Base-by-base conservation (phyloP, 2,888 invertebrate species). In the Aquatica leii region DNA sequence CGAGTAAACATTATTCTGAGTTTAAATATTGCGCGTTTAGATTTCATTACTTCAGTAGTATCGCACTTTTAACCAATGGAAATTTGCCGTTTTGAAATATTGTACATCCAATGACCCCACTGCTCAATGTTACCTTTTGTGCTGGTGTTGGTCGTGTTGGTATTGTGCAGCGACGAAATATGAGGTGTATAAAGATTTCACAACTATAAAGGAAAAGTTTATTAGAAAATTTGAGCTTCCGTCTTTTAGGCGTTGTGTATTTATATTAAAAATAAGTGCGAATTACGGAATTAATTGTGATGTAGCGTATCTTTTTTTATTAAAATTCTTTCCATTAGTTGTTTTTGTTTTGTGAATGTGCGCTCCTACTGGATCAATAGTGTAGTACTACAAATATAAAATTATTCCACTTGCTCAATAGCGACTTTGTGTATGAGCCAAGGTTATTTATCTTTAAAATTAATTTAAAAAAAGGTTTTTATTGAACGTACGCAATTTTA, bases 281-380 rank as follows among this genome's bases (percentile, higher is more conserved):
- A 18, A 52, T 52, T 46, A 34, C 35, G 17, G 51, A 46, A 34
- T 31, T 59, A 31, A 4, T 52, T 3, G 41, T 41, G 31, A 15
- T 51, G 43, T 46, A 59, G 52, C n/a, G 11, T 31, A 51, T 37
- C 59, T 40, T 61, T 50, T 34, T 56, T 51, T 49, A 55, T 61
- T 59, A 68, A 67, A 62, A 43, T 62, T 52, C 37, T 48, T 62
- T 35, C 20, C 40, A 59, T 31, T 62, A 69, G 68, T 69, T 68
- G 68, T 69, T 71, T 69, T 69, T 65, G 69, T 71, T 71, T 71
- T 70, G 71, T 72, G 67, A 68, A 59, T 71, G 73, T 73, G 75
- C 71, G 73, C 72, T 69, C 71, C 71, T 71, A 72, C 71, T 76
- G 78, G 78, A 80, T 80, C 80, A 78, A 80, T 80, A 80, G 78